phyloP scores from a whole-genome alignment of 92 coral and sea anemone species.

The Umimayanthus chanpuru region DNA sequence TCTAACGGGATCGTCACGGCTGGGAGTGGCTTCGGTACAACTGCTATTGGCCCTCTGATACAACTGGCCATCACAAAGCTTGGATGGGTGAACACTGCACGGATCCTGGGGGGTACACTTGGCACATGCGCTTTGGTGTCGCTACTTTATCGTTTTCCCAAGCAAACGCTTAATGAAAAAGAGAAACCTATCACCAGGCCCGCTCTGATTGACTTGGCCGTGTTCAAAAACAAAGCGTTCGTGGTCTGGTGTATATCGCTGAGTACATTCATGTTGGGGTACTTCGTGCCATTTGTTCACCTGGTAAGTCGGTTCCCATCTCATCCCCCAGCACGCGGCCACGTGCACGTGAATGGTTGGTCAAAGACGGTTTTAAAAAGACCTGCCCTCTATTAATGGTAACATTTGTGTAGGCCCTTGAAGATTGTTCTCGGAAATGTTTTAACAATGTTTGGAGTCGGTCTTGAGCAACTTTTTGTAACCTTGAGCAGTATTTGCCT shows the following conservation, averaged over 20 bases:
- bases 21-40: slow-evolving; percentile 95
- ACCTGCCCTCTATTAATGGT: too few species aligned
- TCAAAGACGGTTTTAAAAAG: not conserved
- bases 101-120: slow-evolving; percentile 77
- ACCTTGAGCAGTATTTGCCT: too few species aligned
- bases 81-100: slow-evolving; percentile 81
- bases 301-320: slow-evolving; percentile 69
- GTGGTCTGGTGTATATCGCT: slow-evolving; percentile 82
- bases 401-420: too few species aligned
- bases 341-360: not conserved
- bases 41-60: slow-evolving; percentile 90
- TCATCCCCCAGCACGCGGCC: not conserved
- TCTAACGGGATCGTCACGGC: slow-evolving; percentile 95
- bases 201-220: slow-evolving; percentile 75
- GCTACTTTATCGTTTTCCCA: slow-evolving; percentile 72
- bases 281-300: slow-evolving; percentile 93
- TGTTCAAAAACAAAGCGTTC: slow-evolving; percentile 85
- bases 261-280: slow-evolving; percentile 92
- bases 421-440: too few species aligned
- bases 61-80: slow-evolving; percentile 63
- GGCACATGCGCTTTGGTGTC: slow-evolving; percentile 74
- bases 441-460: too few species aligned
- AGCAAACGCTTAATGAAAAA: slow-evolving; percentile 34
- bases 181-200: slow-evolving; percentile 43
- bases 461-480: too few species aligned